Evolutionary conservation across 1,140 invertebrate species (phyloP).

Genomic region (Stegodyphus dumicola): DNA sequence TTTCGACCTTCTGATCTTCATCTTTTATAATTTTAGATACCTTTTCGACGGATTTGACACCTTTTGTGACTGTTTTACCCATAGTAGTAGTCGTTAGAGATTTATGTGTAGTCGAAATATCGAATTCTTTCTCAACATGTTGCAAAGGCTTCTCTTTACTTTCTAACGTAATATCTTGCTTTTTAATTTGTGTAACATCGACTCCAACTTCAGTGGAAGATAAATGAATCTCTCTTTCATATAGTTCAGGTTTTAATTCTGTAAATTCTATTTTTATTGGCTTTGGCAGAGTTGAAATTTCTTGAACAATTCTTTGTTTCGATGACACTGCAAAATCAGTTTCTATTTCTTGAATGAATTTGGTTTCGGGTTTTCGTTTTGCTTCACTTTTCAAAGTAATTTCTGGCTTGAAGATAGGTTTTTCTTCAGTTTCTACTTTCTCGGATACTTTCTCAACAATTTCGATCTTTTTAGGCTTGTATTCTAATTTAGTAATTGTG

Average conservation of each 20-base stretch:
- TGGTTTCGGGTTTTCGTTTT: slow-evolving; percentile 39
- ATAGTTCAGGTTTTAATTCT: slow-evolving; percentile 29
- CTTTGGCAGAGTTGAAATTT: background rate
- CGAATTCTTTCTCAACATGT: slow-evolving; percentile 27
- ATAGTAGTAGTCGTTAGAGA: slow-evolving; percentile 7
- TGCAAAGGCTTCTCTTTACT: slow-evolving; percentile 54
- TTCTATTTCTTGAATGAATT: slow-evolving; percentile 33
- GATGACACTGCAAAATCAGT: slow-evolving; percentile 55
- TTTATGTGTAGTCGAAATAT: background rate
- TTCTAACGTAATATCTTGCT: slow-evolving; percentile 28
- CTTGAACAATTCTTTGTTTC: slow-evolving; percentile 36
- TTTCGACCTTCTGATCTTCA: slow-evolving; percentile 61
- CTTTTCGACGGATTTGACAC: slow-evolving; percentile 24
- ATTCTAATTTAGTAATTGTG: slow-evolving; percentile 30
- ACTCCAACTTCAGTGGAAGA: slow-evolving; percentile 33
- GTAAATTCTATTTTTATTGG: slow-evolving; percentile 13
- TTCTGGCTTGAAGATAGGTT: slow-evolving; percentile 46
- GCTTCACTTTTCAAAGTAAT: slow-evolving; percentile 53
- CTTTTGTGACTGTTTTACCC: slow-evolving; percentile 29
- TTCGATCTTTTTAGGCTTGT: slow-evolving; percentile 43
- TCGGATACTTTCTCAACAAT: slow-evolving; percentile 31
- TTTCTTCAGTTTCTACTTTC: slow-evolving; percentile 9
- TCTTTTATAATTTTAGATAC: slow-evolving; percentile 35
- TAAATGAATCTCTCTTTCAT: slow-evolving; percentile 44
- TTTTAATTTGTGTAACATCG: slow-evolving; percentile 47